Evolutionary conservation across 2,797 vertebrate species (phyloP).

Genomic region (Fundulus diaphanus): DNA sequence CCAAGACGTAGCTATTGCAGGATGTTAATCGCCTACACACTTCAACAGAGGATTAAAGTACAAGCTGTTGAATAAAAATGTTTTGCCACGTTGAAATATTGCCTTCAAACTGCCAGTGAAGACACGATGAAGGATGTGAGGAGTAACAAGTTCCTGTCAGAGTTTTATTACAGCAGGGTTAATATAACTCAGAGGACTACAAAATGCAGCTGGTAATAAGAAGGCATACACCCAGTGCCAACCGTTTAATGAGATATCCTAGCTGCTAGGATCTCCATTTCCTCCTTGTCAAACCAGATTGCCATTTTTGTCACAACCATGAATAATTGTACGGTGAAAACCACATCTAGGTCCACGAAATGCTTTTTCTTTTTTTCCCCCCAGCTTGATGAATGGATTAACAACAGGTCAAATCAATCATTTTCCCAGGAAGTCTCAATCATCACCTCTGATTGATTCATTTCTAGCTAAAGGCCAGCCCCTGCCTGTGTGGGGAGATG

Average conservation of each 20-base stretch:
- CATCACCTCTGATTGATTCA: constrained; percentile 38
- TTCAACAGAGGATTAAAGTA: background rate
- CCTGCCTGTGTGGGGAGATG: constrained; percentile 59
- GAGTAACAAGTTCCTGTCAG: constrained; percentile 20
- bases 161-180: constrained; percentile 12
- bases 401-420: constrained; percentile 20
- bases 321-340: constrained; percentile 9
- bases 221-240: constrained; percentile 11
- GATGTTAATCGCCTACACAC: constrained; percentile 1
- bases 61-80: constrained; percentile 10
- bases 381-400: constrained; percentile 4
- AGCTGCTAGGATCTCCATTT: constrained; percentile 18
- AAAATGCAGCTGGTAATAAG: background rate
- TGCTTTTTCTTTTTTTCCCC: background rate
- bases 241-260: constrained; percentile 51
- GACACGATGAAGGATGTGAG: background rate
- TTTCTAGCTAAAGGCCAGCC: constrained; percentile 58
- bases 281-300: constrained; percentile 15
- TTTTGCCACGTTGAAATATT: constrained; percentile 13
- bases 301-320: constrained; percentile 10
- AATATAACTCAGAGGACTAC: constrained; percentile 11
- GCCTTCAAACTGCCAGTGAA: constrained; percentile 9
- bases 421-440: constrained; percentile 40
- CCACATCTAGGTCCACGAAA: constrained; percentile 1
- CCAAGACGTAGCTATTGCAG: constrained; percentile 11